These are phyloP conservation scores for Sanderia malayensis DNA, from an alignment of 30 jellyfish, hydroid and myxozoan species.

Conservation along the genomic window DNA sequence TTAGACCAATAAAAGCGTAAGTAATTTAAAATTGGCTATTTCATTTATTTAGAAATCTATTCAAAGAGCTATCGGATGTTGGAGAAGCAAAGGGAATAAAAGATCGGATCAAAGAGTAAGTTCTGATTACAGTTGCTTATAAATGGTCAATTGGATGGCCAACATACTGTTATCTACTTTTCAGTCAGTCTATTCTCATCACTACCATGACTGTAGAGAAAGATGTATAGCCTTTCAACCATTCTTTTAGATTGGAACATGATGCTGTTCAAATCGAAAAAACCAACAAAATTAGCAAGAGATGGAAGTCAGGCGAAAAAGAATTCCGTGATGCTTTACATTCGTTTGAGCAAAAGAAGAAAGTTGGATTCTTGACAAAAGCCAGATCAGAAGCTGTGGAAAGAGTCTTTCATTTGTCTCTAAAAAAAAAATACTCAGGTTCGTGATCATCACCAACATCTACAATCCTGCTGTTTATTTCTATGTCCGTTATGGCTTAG, in stretches of 20 bases:
- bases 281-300: background rate
- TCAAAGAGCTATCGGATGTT: no score
- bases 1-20: no score
- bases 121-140: no score
- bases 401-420: constrained; percentile 8
- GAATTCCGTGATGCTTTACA: constrained; percentile 4
- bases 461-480: background rate
- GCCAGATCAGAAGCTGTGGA: constrained; percentile 26
- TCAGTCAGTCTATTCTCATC: constrained; percentile 1
- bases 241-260: constrained; percentile 4
- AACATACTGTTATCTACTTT: background rate
- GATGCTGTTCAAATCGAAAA: constrained; percentile 3
- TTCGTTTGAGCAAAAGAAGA: constrained; percentile 4
- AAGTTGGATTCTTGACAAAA: constrained; percentile 18
- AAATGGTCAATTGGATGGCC: no score
- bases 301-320: constrained; percentile 9
- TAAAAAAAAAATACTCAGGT: constrained; percentile 32
- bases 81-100: no score
- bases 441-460: background rate
- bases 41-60: no score
- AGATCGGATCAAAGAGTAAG: no score
- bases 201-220: no score
- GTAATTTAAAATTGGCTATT: no score
- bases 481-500: background rate
- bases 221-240: no score